phyloP scores from a whole-genome alignment of 2,888 invertebrate species.

The Poecilus cupreus region DNA sequence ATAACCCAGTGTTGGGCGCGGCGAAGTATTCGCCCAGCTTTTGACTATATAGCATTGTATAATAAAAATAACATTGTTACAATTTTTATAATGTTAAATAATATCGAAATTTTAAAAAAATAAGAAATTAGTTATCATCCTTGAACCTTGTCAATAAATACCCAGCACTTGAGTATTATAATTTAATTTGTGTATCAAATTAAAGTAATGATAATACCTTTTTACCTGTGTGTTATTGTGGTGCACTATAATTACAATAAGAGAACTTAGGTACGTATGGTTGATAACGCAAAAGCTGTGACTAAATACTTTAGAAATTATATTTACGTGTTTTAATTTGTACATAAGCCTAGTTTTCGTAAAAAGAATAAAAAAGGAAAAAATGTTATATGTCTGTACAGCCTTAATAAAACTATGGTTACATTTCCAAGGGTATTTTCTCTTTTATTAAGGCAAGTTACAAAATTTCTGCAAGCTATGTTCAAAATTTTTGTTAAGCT shows the following conservation, averaged over 20 bases:
- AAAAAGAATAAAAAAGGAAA: slow-evolving; percentile 1
- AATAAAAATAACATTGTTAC: slow-evolving; percentile 57
- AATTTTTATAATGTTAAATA: slow-evolving; percentile 58
- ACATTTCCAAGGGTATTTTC: slow-evolving; percentile 8
- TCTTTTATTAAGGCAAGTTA: slow-evolving; percentile 5
- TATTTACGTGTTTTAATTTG: slow-evolving; percentile 45
- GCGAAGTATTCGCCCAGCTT: slow-evolving; percentile 6
- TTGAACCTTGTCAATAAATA: slow-evolving; percentile 24
- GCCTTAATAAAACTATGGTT: slow-evolving; percentile 22
- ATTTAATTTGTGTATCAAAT: slow-evolving; percentile 40
- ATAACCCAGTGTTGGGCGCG: slow-evolving; percentile 21
- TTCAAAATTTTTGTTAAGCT: not conserved
- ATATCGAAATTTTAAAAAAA: slow-evolving; percentile 51
- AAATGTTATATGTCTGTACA: slow-evolving; percentile 37
- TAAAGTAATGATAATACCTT: slow-evolving; percentile 29
- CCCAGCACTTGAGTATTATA: slow-evolving; percentile 34
- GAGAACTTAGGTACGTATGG: slow-evolving; percentile 32
- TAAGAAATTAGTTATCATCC: slow-evolving; percentile 40
- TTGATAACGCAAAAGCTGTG: slow-evolving; percentile 41
- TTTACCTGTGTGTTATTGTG: slow-evolving; percentile 31
- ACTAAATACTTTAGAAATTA: slow-evolving; percentile 43
- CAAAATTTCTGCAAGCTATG: slow-evolving; percentile 31
- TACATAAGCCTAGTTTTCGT: slow-evolving; percentile 44
- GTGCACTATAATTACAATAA: slow-evolving; percentile 39
- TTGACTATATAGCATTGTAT: slow-evolving; percentile 49